These are phyloP conservation scores for Mormyrus iriodes DNA, from an alignment of 2,113 vertebrate genomes.

Conservation along the genomic window DNA sequence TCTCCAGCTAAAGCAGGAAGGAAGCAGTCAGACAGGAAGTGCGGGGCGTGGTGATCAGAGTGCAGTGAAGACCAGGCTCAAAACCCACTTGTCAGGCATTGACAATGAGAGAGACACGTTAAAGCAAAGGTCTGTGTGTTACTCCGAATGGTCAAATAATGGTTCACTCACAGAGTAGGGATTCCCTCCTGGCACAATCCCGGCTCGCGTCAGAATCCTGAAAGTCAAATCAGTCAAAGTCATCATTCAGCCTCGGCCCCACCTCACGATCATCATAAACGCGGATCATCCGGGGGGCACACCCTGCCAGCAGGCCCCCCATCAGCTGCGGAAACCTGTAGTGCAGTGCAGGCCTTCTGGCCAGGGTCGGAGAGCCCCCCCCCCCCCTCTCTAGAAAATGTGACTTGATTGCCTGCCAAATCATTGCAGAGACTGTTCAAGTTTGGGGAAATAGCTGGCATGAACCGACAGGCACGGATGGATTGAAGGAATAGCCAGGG, in stretches of 20 bases:
- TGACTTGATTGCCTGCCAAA: neutral
- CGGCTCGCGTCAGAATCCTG: constrained; percentile 32
- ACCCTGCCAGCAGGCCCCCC: neutral
- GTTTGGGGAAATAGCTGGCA: neutral
- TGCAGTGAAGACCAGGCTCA: neutral
- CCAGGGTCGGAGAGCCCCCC: neutral
- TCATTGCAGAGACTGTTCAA: neutral
- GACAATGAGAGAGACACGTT: neutral
- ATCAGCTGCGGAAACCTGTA: neutral
- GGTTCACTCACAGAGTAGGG: constrained; percentile 36
- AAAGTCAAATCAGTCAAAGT: neutral
- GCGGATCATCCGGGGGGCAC: neutral
- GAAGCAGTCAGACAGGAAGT: neutral
- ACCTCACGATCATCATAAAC: neutral
- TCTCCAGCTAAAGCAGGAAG: constrained; percentile 32
- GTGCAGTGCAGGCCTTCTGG: neutral
- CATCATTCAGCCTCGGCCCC: neutral
- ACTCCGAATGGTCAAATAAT: neutral
- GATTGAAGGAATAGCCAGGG: neutral
- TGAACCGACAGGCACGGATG: too few relatives aligned
- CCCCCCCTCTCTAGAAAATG: neutral
- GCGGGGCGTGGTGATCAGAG: neutral
- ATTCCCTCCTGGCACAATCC: constrained; percentile 37
- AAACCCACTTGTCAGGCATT: neutral
- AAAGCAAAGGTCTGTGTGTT: neutral